A percentile compares a stretch with the other conserved stretches of the same genome.
phyloP scores from a whole-genome alignment of 2,888 invertebrate genomes.

The Eudemis profundana region DNA sequence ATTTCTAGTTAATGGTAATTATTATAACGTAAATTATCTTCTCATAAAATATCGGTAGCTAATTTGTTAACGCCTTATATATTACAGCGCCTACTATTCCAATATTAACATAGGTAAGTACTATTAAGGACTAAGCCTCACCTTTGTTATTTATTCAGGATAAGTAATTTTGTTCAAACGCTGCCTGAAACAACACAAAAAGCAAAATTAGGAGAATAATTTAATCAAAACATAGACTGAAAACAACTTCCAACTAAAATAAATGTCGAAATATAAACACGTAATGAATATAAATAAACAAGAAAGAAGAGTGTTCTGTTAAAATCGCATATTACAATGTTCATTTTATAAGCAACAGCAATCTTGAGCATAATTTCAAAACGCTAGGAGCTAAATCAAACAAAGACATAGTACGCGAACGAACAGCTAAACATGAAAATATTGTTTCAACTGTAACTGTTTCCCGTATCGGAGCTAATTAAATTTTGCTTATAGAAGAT shows the following conservation, averaged over 20 bases:
- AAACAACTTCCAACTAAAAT: background rate
- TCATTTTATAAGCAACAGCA: constrained; percentile 5
- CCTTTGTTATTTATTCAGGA: constrained; percentile 17
- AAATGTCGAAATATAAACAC: background rate
- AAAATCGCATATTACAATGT: background rate
- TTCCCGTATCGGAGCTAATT: constrained; percentile 52
- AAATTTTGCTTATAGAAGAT: constrained; percentile 53
- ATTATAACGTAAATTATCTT: too few relatives aligned
- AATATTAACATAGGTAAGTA: too few relatives aligned
- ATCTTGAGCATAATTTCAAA: constrained; percentile 8
- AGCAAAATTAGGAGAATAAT: background rate
- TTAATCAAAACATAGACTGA: background rate
- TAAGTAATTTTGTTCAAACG: background rate
- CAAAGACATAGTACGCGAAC: background rate
- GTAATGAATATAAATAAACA: background rate
- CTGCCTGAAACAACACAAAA: constrained; percentile 14
- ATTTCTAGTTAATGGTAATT: too few relatives aligned
- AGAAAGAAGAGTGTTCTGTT: background rate
- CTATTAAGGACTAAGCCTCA: background rate
- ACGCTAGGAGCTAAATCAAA: constrained; percentile 16
- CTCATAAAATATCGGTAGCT: too few relatives aligned
- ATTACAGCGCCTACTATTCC: too few relatives aligned
- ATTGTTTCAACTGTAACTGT: constrained; percentile 1
- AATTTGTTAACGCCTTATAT: too few relatives aligned
- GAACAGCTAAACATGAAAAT: constrained; percentile 8